These are phyloP conservation scores for Poecile montanus DNA, from an alignment of 2,797 vertebrate genomes.

Conservation along the genomic window DNA sequence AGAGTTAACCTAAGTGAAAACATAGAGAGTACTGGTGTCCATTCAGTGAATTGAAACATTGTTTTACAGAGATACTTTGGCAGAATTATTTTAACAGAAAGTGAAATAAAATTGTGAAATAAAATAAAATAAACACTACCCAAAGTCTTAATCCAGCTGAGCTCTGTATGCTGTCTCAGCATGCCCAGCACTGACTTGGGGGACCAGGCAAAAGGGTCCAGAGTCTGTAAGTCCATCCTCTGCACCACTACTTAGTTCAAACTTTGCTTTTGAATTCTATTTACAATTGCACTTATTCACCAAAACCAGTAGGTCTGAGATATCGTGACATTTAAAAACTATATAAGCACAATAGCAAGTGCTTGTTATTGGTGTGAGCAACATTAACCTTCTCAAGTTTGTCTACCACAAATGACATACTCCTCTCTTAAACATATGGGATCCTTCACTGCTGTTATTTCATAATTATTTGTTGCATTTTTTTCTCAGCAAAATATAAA, in stretches of 20 bases:
- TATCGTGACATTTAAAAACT: background rate
- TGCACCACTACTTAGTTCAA: background rate
- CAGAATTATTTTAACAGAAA: background rate
- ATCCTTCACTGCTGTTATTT: background rate
- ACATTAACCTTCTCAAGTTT: background rate
- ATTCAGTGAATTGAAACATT: background rate
- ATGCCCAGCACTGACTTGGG: background rate
- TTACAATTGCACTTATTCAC: background rate
- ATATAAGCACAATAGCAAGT: background rate
- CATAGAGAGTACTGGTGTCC: background rate
- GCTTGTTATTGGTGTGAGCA: background rate
- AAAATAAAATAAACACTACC: background rate
- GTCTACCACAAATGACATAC: background rate
- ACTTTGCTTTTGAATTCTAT: background rate
- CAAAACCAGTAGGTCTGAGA: background rate
- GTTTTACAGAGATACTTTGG: background rate
- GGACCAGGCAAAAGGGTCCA: background rate
- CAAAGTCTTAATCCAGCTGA: background rate
- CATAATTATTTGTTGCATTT: background rate
- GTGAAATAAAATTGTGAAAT: background rate
- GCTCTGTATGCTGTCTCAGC: background rate
- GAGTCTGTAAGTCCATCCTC: background rate
- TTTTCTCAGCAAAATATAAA: slow-evolving; percentile 11
- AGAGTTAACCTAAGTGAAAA: background rate
- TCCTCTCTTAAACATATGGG: background rate